phyloP scores from a whole-genome alignment of 2,888 invertebrate genomes.

The Odontocolon sp. region DNA sequence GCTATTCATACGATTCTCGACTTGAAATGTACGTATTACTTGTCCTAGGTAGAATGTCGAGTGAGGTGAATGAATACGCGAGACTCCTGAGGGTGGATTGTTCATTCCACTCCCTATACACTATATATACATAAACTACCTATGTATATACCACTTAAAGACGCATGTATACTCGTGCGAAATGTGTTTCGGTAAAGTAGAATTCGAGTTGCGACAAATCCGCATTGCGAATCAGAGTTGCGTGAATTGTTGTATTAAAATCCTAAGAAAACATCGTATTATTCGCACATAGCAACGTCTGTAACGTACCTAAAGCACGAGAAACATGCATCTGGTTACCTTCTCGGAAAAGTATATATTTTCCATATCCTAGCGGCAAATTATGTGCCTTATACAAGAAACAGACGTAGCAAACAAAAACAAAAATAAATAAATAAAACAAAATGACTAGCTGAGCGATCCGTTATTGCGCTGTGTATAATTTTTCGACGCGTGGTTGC shows the following conservation, averaged over 20 bases:
- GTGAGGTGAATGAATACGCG: slow-evolving; percentile 32
- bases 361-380: slow-evolving; percentile 37
- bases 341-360: neutral
- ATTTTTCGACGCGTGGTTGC: neutral
- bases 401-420: slow-evolving; percentile 16
- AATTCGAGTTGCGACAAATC: slow-evolving; percentile 32
- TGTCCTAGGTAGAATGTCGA: slow-evolving; percentile 31
- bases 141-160: slow-evolving; percentile 7
- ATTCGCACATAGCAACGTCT: neutral
- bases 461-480: slow-evolving; percentile 43
- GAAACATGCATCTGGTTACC: neutral
- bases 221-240: neutral
- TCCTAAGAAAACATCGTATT: neutral
- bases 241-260: slow-evolving; percentile 1
- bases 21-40: slow-evolving; percentile 15
- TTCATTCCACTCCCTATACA: neutral
- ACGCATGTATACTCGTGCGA: neutral
- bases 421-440: neutral
- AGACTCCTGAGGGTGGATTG: slow-evolving; percentile 14
- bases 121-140: neutral
- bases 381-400: slow-evolving; percentile 26
- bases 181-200: neutral
- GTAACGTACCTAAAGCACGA: too few species aligned
- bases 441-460: slow-evolving; percentile 3
- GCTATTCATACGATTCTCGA: slow-evolving; percentile 25